These are phyloP conservation scores for Nowickia ferox DNA, from an alignment of 2,888 invertebrate species.

Conservation along the genomic window DNA sequence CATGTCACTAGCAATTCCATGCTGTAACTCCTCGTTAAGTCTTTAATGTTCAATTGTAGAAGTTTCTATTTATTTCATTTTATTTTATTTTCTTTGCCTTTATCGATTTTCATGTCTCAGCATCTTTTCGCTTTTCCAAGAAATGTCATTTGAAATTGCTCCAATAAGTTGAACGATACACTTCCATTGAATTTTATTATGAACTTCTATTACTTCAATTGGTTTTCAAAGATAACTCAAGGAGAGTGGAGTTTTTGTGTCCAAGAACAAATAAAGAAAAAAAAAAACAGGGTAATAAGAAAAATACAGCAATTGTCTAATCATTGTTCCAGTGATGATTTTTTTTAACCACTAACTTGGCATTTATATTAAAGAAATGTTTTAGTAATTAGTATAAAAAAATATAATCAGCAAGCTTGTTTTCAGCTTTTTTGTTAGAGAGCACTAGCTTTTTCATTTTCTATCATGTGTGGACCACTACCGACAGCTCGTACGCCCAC, in stretches of 20 bases:
- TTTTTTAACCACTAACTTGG: not conserved
- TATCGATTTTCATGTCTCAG: constrained; percentile 19
- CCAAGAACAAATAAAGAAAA: constrained; percentile 9
- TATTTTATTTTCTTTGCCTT: not conserved
- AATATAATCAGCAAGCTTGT: too few relatives aligned
- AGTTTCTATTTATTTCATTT: constrained; percentile 21
- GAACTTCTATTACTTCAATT: constrained; percentile 54
- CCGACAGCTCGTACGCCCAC: too few relatives aligned
- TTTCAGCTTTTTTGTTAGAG: too few relatives aligned
- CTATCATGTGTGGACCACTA: too few relatives aligned
- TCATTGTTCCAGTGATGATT: not conserved
- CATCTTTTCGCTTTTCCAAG: constrained; percentile 6
- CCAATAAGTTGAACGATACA: constrained; percentile 29
- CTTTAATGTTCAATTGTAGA: constrained; percentile 43
- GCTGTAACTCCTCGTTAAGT: constrained; percentile 5
- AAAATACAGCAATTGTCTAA: not conserved
- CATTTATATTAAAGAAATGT: not conserved
- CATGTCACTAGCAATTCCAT: constrained; percentile 68
- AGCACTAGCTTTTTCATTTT: too few relatives aligned
- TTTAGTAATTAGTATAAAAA: too few relatives aligned
- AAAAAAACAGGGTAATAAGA: not conserved
- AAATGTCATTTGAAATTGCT: constrained; percentile 47
- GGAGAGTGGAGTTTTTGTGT: constrained; percentile 37
- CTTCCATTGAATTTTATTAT: constrained; percentile 41
- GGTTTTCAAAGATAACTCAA: constrained; percentile 60